Percentiles rank a stretch among this genome's conserved stretches.
These are phyloP conservation scores for Eristalis tenax DNA, from an alignment of 2,888 invertebrate species.

Conservation along the genomic window DNA sequence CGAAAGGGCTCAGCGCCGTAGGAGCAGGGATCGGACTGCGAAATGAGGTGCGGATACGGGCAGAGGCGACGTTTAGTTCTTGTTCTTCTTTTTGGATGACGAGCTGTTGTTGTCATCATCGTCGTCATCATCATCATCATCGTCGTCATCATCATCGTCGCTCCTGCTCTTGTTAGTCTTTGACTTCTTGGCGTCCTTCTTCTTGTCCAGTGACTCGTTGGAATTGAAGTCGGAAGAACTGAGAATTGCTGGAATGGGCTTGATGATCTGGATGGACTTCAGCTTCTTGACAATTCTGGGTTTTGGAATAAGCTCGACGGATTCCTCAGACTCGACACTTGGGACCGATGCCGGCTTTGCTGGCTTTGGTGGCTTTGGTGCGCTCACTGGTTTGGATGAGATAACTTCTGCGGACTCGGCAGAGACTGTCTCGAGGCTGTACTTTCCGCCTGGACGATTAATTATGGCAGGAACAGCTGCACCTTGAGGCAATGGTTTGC, in stretches of 20 bases:
- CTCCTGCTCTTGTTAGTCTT: slow-evolving; percentile 6
- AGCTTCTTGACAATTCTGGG: neutral
- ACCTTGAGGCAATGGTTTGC: neutral
- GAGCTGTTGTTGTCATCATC: slow-evolving; percentile 19
- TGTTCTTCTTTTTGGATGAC: slow-evolving; percentile 7
- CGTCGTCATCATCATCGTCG: neutral
- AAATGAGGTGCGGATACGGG: neutral
- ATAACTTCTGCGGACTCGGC: neutral
- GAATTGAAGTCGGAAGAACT: neutral
- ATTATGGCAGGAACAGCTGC: neutral
- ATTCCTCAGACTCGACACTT: neutral
- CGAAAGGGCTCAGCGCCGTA: neutral
- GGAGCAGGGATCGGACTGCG: neutral
- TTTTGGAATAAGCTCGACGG: neutral
- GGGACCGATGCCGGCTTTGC: neutral
- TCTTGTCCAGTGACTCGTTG: neutral
- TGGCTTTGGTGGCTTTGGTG: neutral
- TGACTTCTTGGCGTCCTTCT: neutral
- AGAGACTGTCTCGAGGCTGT: neutral
- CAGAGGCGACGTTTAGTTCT: neutral
- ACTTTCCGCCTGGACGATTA: neutral
- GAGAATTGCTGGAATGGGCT: neutral
- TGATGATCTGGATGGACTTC: neutral
- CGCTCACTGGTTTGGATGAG: neutral
- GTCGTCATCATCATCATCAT: slow-evolving; percentile 37